These are phyloP conservation scores for Drosophila borborema DNA, from an alignment of 2,888 invertebrate species.

Conservation along the genomic window DNA sequence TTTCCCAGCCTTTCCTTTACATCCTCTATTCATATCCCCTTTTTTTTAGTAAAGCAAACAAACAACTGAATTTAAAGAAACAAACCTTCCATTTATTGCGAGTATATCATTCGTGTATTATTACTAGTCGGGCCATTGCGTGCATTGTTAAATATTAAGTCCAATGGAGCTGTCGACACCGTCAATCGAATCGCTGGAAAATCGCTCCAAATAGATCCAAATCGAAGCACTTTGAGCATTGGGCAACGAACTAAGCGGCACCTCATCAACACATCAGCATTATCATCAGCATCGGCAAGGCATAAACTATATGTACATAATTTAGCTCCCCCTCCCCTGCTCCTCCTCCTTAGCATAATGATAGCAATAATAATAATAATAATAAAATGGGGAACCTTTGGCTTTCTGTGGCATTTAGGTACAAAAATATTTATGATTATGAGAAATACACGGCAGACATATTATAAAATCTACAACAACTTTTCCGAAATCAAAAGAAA, in stretches of 20 bases:
- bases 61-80: background rate
- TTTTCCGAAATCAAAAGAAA: constrained; percentile 80
- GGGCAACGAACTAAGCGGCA: constrained; percentile 66
- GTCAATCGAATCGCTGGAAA: constrained; percentile 25
- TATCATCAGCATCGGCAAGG: constrained; percentile 59
- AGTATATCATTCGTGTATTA: constrained; percentile 7
- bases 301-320: constrained; percentile 35
- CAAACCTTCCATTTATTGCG: background rate
- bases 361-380: constrained; percentile 61
- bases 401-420: constrained; percentile 50
- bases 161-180: constrained; percentile 49
- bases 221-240: constrained; percentile 59
- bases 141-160: constrained; percentile 41
- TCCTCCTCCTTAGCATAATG: constrained; percentile 29
- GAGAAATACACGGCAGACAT: constrained; percentile 78
- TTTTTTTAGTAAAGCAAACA: background rate
- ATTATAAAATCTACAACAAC: constrained; percentile 78
- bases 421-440: constrained; percentile 80
- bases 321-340: constrained; percentile 28
- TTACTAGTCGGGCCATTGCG: background rate
- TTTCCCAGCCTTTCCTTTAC: background rate
- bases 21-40: background rate
- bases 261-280: constrained; percentile 80
- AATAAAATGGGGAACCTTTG: constrained; percentile 60
- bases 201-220: constrained; percentile 16